These are phyloP conservation scores for Calyptomena viridis DNA, from an alignment of 2,113 vertebrate genomes.

Conservation along the genomic window DNA sequence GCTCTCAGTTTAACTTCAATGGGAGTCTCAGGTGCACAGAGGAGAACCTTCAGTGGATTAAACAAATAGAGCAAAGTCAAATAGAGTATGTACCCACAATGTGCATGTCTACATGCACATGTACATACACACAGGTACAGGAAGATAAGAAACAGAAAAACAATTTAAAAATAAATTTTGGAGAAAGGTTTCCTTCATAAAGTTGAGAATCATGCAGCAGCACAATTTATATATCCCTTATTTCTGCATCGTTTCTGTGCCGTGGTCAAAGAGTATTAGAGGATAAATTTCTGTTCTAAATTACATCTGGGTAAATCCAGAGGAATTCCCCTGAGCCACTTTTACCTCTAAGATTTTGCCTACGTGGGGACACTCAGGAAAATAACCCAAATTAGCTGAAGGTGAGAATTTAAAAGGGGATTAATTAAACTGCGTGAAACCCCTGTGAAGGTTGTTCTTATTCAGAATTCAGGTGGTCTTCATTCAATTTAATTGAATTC, in stretches of 20 bases:
- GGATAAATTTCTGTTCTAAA: slow-evolving; percentile 53
- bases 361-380: slow-evolving; percentile 17
- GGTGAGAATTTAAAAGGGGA: slow-evolving; percentile 61
- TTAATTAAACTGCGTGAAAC: slow-evolving; percentile 56
- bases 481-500: slow-evolving; percentile 64
- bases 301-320: slow-evolving; percentile 54
- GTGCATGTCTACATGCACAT: rapidly evolving
- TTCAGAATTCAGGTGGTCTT: slow-evolving; percentile 68
- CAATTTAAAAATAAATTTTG: rapidly evolving
- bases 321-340: slow-evolving; percentile 12
- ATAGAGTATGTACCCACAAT: rapidly evolving
- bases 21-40: not conserved
- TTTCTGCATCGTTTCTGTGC: slow-evolving; percentile 17
- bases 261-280: slow-evolving; percentile 52
- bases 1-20: not conserved
- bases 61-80: not conserved
- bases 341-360: slow-evolving; percentile 57
- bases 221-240: not conserved
- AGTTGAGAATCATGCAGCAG: not conserved
- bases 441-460: slow-evolving; percentile 59
- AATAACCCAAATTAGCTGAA: slow-evolving; percentile 65
- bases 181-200: not conserved
- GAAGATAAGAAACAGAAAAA: not conserved
- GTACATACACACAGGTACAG: not conserved
- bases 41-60: not conserved